A percentile compares a stretch with the other conserved stretches of the same genome.
phyloP scores from a whole-genome alignment of 2,888 invertebrate genomes.

The Ochropleura leucogaster region DNA sequence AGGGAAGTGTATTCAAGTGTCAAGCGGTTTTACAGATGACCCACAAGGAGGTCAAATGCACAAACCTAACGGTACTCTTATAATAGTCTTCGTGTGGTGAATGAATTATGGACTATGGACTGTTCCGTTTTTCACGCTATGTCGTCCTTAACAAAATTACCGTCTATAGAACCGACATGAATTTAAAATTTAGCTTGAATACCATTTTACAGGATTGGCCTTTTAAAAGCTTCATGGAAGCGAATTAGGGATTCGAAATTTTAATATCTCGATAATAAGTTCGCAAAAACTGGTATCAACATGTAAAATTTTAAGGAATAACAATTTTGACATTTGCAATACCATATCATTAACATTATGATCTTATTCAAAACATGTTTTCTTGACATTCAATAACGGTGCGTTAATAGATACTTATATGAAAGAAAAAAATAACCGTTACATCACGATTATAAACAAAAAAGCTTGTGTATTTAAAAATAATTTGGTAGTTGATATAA shows the following conservation, averaged over 20 bases:
- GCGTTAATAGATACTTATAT: slow-evolving; percentile 21
- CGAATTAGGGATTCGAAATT: slow-evolving; percentile 4
- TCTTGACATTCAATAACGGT: slow-evolving; percentile 50
- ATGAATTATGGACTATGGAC: slow-evolving; percentile 73
- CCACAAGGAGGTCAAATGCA: slow-evolving; percentile 85
- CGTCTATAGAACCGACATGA: slow-evolving; percentile 13
- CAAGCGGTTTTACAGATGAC: slow-evolving; percentile 71
- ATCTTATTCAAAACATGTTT: slow-evolving; percentile 44
- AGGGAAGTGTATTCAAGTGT: slow-evolving; percentile 63
- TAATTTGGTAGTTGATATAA: slow-evolving; percentile 13
- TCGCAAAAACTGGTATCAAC: slow-evolving; percentile 22
- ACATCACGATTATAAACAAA: slow-evolving; percentile 29
- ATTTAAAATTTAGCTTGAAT: slow-evolving; percentile 16
- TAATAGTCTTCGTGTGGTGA: slow-evolving; percentile 79
- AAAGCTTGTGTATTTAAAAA: slow-evolving; percentile 23
- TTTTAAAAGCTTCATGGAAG: slow-evolving; percentile 10
- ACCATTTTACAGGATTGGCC: not conserved
- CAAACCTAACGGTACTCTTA: slow-evolving; percentile 81
- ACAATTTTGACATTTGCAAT: slow-evolving; percentile 33
- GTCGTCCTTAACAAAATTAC: slow-evolving; percentile 50
- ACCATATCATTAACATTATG: slow-evolving; percentile 30
- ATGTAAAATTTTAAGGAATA: slow-evolving; percentile 20
- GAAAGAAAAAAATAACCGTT: slow-evolving; percentile 18
- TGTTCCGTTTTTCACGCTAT: slow-evolving; percentile 63
- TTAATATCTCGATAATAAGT: slow-evolving; percentile 1